A percentile compares a stretch with the other conserved stretches of the same genome.
These are phyloP conservation scores for Onychorhynchus coronatus DNA, from an alignment of 2,113 vertebrate species.

Conservation along the genomic window DNA sequence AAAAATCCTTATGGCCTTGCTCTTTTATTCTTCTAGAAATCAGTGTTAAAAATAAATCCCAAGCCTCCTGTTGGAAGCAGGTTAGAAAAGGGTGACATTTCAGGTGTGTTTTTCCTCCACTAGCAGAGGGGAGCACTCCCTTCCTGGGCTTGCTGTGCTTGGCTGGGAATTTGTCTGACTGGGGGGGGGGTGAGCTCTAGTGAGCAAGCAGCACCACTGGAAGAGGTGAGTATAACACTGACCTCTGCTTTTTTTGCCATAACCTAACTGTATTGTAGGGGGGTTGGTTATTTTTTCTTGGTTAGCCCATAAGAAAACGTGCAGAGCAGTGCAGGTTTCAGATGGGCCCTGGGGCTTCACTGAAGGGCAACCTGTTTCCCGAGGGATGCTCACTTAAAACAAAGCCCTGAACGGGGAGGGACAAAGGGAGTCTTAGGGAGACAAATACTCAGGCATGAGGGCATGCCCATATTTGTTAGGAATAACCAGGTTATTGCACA, in stretches of 20 bases:
- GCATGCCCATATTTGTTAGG: neutral
- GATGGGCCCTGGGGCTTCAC: too few relatives aligned
- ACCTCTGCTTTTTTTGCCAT: neutral
- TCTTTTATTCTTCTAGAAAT: neutral
- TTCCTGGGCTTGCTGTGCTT: neutral
- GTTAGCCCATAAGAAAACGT: neutral
- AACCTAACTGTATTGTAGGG: accelerated
- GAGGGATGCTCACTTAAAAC: neutral
- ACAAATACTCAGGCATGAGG: accelerated
- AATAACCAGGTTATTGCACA: neutral
- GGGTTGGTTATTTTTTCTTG: too few relatives aligned
- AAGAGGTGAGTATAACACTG: accelerated
- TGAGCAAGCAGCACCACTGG: neutral
- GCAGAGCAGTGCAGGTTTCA: neutral
- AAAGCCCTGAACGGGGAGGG: neutral
- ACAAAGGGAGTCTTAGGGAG: neutral
- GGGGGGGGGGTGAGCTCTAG: neutral
- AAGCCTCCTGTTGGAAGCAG: neutral
- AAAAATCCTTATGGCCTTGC: neutral
- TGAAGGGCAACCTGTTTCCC: neutral
- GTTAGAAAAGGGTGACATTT: neutral
- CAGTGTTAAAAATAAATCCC: neutral
- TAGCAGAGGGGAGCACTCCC: neutral
- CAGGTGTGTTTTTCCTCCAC: too few relatives aligned
- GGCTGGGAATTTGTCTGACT: neutral